These are phyloP conservation scores for Pollenia labialis DNA, from an alignment of 2,888 invertebrate species.

Conservation along the genomic window DNA sequence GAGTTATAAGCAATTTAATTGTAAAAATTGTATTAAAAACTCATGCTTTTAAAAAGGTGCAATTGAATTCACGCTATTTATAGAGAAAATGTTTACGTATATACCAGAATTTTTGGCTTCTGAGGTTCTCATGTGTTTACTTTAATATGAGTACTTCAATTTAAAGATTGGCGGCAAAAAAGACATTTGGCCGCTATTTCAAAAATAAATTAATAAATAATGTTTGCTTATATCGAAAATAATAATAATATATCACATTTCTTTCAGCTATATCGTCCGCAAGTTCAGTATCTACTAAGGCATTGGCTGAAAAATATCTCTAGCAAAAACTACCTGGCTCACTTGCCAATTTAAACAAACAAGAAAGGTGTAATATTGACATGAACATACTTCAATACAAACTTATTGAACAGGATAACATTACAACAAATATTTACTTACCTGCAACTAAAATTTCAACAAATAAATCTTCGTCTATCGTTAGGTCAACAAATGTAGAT, in stretches of 20 bases:
- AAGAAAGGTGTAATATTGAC: slow-evolving; percentile 7
- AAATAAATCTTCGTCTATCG: slow-evolving; percentile 12
- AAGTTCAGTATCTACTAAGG: slow-evolving; percentile 85
- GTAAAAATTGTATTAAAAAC: too few relatives aligned
- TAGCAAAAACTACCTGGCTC: slow-evolving; percentile 84
- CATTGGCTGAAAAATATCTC: slow-evolving; percentile 83
- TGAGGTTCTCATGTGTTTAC: too few relatives aligned
- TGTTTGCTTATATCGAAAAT: too few relatives aligned
- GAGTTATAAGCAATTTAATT: too few relatives aligned
- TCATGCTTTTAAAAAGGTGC: too few relatives aligned
- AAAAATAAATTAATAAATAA: too few relatives aligned
- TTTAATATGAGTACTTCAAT: too few relatives aligned
- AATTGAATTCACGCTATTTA: too few relatives aligned
- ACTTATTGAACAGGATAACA: slow-evolving; percentile 15
- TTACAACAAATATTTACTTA: not conserved
- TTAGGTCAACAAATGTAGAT: not conserved
- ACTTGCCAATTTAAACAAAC: slow-evolving; percentile 76
- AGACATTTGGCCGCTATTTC: too few relatives aligned
- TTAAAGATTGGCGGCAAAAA: too few relatives aligned
- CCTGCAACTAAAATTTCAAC: not conserved
- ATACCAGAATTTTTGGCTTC: too few relatives aligned
- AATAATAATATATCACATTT: slow-evolving; percentile 20
- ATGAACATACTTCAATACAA: not conserved
- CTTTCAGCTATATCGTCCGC: slow-evolving; percentile 84
- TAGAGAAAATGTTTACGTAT: too few relatives aligned